A percentile compares a stretch with the other conserved stretches of the same genome.
Evolutionary conservation across 92 coral and sea anemone genomes (phyloP).

Genomic region (Phenganax marumi): DNA sequence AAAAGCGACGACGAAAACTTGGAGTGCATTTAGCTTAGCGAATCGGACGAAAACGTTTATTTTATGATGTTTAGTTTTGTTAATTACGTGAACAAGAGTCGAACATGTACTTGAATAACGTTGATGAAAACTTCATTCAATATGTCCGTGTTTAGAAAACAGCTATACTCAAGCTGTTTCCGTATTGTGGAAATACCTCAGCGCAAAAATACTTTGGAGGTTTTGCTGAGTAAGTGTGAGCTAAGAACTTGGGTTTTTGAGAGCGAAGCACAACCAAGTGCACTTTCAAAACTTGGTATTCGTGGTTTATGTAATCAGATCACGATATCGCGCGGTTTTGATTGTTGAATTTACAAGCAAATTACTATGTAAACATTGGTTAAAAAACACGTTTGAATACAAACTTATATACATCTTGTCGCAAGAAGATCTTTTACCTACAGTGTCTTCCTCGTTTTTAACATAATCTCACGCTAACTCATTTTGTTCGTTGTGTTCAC

Average conservation of each 20-base stretch:
- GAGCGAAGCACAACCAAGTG: no score
- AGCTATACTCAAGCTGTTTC: neutral
- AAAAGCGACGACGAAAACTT: neutral
- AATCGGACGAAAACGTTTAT: neutral
- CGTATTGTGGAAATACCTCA: no score
- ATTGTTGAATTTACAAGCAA: conserved; percentile 22
- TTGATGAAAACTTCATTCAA: neutral
- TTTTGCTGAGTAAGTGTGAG: no score
- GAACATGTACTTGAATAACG: neutral
- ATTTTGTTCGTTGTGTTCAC: neutral
- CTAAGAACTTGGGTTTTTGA: no score
- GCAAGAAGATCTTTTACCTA: no score
- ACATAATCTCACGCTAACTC: neutral
- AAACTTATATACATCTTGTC: neutral
- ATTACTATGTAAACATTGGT: conserved; percentile 21
- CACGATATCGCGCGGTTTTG: conserved; percentile 3
- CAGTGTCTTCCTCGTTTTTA: no score
- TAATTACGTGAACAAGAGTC: neutral
- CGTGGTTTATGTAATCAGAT: conserved; percentile 8
- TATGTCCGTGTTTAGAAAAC: neutral
- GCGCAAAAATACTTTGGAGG: no score
- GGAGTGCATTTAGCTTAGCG: neutral
- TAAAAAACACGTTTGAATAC: neutral
- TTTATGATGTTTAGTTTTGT: neutral
- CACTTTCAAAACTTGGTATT: neutral